Percentiles rank a stretch among this genome's conserved stretches.
phyloP scores from a whole-genome alignment of 64 coral and sea anemone species.

The Montipora efflorescens region DNA sequence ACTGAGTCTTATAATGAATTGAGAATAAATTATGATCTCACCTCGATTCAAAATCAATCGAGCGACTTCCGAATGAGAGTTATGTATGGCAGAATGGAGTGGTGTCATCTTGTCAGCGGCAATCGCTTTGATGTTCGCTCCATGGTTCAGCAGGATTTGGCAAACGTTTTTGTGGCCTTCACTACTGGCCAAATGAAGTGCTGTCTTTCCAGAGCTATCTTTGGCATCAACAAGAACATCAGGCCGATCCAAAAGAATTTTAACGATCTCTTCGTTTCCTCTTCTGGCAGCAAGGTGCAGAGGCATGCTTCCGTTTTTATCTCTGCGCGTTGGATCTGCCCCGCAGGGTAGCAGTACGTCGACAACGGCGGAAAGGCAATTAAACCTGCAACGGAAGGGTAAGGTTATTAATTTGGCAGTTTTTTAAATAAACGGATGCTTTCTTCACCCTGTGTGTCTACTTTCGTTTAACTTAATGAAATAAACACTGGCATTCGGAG shows the following conservation, averaged over 20 bases:
- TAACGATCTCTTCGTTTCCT: conserved; percentile 45
- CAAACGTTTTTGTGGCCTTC: conserved; percentile 23
- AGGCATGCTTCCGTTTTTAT: conserved; percentile 30
- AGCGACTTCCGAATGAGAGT: conserved; percentile 23
- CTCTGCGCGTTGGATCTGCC: conserved; percentile 39
- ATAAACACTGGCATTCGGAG: too few relatives aligned
- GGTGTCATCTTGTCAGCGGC: conserved; percentile 33
- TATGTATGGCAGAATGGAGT: conserved; percentile 11
- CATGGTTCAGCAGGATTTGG: conserved; percentile 10
- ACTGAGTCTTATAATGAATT: too few relatives aligned
- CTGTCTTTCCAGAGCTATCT: conserved; percentile 22
- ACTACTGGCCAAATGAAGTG: conserved; percentile 43
- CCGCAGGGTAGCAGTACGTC: conserved; percentile 51
- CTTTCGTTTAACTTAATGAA: too few relatives aligned
- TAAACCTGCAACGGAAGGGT: neutral
- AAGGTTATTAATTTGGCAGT: neutral
- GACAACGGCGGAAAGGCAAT: conserved; percentile 3
- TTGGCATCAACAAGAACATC: conserved; percentile 3
- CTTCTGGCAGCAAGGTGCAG: conserved; percentile 65
- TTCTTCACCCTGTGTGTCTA: too few relatives aligned
- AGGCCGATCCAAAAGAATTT: conserved; percentile 43
- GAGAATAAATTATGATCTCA: neutral
- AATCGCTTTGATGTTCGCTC: conserved; percentile 27
- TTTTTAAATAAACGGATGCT: too few relatives aligned
- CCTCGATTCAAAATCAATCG: conserved; percentile 31